Conservation (phyloP, 2,113 vertebrate species). For the Bubo scandiacus region DNA sequence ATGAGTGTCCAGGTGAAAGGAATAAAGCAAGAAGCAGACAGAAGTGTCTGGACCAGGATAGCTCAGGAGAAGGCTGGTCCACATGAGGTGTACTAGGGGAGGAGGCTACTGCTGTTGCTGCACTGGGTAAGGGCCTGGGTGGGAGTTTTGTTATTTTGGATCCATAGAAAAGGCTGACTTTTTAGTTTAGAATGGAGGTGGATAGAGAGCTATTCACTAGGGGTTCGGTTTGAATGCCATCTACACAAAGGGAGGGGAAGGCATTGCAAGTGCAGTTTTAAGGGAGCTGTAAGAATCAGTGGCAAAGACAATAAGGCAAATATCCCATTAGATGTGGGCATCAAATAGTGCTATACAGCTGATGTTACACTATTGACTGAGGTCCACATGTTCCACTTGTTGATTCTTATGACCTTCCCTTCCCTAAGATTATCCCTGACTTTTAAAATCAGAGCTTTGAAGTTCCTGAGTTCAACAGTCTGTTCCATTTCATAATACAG, state of each 20-base stretch:
- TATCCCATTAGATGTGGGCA: background rate
- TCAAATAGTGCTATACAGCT: background rate
- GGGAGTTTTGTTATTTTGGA: background rate
- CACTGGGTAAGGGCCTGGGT: background rate
- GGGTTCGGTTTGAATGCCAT: background rate
- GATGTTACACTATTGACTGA: background rate
- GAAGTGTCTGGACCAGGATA: background rate
- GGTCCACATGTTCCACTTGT: background rate
- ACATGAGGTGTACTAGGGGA: background rate
- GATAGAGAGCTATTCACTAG: background rate
- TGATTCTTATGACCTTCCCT: background rate
- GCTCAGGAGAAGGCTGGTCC: background rate
- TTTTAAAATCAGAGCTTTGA: background rate
- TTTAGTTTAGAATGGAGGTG: background rate
- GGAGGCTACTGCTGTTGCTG: background rate
- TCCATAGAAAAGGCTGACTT: background rate
- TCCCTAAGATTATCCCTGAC: background rate
- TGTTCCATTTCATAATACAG: background rate
- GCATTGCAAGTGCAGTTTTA: background rate
- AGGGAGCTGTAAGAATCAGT: background rate
- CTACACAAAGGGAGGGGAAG: background rate
- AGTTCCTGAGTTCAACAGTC: background rate
- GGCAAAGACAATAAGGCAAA: background rate
- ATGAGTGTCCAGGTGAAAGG: background rate
- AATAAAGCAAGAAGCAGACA: background rate